Evolutionary conservation across 2,888 invertebrate species (phyloP), one percentile per base, ranked within the genome.

Genomic region (Notocelia uddmanniana): DNA sequence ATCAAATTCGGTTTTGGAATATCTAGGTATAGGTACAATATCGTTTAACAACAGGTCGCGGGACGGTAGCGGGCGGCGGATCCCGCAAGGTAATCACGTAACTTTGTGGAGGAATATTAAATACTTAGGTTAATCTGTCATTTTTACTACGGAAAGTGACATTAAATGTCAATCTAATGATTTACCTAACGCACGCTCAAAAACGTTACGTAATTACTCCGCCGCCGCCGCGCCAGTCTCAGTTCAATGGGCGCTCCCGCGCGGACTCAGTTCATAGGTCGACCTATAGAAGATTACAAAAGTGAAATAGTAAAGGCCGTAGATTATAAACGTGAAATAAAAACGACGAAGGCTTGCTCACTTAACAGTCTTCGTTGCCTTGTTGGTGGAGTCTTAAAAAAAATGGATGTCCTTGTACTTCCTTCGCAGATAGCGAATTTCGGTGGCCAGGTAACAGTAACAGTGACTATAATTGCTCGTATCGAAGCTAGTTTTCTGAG

Each of bases 261-360:
- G 8, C 5, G 5, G 31, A 8, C 3, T 8, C 31, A 31, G 31
- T 31, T 31, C 0, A 31, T 5, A 0, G 31, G 31, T 31, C 31
- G 3, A 6, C 31, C 8, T 31, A 5, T 31, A 31, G 31, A 31
- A 18, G 64, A 45, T 60, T n/a, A 34, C 41, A 64, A 23, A 58
- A 59, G 18, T 18, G 21, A 41, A 48, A 23, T 54, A 62, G 45
- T 57, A 48, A 48, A 37, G 85, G 81, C 83, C 83, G 83, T 83
- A 84, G 81, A 76, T 58, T 21, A 62, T 62, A 41, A 31, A 26
- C 37, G 23, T 69, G 54, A 37, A 45, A 78, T 72, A 79, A 66
- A 76, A 77, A 78, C 37, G 37, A 45, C 45, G 45, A 74, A 79
- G 79, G 88, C 89, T 89, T 89, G 90, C 90, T 90, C 89, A 89